Evolutionary conservation across 2,113 vertebrate genomes (phyloP).

Genomic region (Podarcis cretensis): DNA sequence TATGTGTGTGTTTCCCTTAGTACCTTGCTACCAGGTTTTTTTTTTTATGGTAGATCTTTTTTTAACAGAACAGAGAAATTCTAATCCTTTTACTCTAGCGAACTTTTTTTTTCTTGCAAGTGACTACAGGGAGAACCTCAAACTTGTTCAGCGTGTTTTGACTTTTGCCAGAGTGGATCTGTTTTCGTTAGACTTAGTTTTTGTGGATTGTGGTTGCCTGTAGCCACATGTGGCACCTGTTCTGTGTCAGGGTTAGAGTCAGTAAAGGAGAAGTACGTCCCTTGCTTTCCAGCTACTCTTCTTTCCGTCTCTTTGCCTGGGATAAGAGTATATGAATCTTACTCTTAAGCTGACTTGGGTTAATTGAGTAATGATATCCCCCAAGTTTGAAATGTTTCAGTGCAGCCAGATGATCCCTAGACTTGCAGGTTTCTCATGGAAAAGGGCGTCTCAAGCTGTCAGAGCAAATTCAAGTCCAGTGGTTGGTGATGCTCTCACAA

Average conservation of each 20-base stretch:
- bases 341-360: background rate
- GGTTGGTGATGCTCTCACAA: background rate
- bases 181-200: background rate
- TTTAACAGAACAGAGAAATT: no score
- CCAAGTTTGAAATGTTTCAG: conserved; percentile 3
- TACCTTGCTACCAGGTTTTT: background rate
- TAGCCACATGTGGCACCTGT: background rate
- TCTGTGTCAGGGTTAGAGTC: background rate
- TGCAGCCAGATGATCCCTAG: background rate
- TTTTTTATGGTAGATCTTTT: background rate
- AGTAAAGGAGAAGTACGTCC: background rate
- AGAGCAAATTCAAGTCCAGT: conserved; percentile 16
- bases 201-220: background rate
- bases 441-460: background rate
- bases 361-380: conserved; percentile 9
- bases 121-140: background rate
- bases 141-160: no score
- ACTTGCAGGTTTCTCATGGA: background rate
- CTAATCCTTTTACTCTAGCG: background rate
- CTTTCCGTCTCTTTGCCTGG: background rate
- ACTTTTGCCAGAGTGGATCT: background rate
- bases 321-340: background rate
- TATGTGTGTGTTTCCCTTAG: background rate
- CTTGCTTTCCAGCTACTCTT: background rate
- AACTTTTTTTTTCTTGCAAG: background rate